Conservation (phyloP, 2,888 invertebrate species). For the Athalia circularis region DNA sequence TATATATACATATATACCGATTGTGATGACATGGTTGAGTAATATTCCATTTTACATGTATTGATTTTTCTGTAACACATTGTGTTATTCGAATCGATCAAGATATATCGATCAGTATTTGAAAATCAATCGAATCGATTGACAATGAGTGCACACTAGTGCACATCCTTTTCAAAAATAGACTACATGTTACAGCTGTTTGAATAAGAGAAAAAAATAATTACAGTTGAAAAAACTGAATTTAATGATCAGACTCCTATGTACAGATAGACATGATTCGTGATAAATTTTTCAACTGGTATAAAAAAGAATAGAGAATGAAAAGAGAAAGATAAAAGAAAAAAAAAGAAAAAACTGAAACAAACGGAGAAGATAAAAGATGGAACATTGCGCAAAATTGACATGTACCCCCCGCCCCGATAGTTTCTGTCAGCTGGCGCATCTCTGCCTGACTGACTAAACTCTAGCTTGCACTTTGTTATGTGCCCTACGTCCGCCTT, state of each 20-base stretch:
- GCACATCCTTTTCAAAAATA: no score
- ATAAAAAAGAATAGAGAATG: constrained; percentile 11
- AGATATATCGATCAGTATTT: no score
- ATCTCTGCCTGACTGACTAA: constrained; percentile 69
- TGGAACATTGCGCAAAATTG: constrained; percentile 33
- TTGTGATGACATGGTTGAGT: constrained; percentile 60
- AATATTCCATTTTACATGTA: constrained; percentile 61
- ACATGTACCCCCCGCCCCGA: constrained; percentile 43
- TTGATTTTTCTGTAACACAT: neutral
- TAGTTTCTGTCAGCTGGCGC: constrained; percentile 68
- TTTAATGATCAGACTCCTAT: no score
- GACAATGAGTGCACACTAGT: no score
- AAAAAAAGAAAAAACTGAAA: neutral
- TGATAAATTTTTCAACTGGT: neutral
- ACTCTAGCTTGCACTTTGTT: constrained; percentile 70
- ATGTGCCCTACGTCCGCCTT: constrained; percentile 67
- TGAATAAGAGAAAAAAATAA: neutral
- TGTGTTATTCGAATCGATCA: no score
- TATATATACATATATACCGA: constrained; percentile 52
- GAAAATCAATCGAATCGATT: no score
- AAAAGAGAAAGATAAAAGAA: neutral
- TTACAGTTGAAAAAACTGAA: neutral
- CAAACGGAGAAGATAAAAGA: neutral
- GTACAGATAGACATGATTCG: no score
- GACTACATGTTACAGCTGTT: no score